A percentile compares a stretch with the other conserved stretches of the same genome.
Conservation (phyloP, 2,797 vertebrate genomes). For the Anguilla obscura region DNA sequence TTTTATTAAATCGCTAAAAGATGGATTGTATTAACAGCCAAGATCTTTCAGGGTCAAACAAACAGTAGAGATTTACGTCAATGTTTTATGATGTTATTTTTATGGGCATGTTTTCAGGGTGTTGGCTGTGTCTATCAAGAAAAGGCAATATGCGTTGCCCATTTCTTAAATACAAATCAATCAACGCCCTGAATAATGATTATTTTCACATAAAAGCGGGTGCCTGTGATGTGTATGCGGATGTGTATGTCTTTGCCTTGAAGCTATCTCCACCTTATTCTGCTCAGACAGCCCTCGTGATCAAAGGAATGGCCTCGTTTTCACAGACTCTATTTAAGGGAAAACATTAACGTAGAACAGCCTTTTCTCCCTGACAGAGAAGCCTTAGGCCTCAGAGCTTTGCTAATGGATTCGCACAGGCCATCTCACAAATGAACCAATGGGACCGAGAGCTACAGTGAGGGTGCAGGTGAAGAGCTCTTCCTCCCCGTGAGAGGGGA, state of each 20-base stretch:
- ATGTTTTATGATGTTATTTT: not conserved
- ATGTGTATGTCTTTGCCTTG: not conserved
- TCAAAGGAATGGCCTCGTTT: slow-evolving; percentile 42
- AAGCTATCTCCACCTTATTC: not conserved
- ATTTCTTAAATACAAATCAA: not conserved
- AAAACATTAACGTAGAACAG: slow-evolving; percentile 28
- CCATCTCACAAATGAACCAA: not conserved
- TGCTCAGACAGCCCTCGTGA: slow-evolving; percentile 31
- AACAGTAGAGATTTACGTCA: not conserved
- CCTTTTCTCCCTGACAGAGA: slow-evolving; percentile 2
- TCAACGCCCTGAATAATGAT: slow-evolving; percentile 10
- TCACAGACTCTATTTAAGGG: slow-evolving; percentile 32
- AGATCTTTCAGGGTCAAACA: not conserved
- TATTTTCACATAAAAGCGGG: slow-evolving; percentile 27
- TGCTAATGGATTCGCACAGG: slow-evolving; percentile 31
- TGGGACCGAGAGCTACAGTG: not conserved
- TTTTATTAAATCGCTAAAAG: slow-evolving; percentile 1
- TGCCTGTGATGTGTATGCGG: not conserved
- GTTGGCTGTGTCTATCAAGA: not conserved
- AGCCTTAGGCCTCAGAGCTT: not conserved
- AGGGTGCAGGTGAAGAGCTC: slow-evolving; percentile 21
- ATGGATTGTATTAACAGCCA: not conserved
- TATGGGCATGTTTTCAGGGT: not conserved
- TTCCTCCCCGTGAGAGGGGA: not conserved
- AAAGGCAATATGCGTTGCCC: not conserved